Conservation (phyloP, 2,888 invertebrate species). For the Noctua comes region DNA sequence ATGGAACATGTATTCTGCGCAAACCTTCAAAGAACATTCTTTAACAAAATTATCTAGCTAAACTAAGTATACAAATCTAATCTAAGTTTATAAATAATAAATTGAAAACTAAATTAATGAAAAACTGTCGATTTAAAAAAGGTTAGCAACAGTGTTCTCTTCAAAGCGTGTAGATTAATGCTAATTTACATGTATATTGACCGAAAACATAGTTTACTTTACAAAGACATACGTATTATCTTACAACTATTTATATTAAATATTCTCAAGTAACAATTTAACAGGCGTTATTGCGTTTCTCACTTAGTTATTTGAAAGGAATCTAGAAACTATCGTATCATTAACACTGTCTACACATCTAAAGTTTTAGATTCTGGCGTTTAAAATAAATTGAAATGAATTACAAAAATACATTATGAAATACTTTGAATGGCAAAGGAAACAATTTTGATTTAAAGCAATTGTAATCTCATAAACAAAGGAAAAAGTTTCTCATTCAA, state of each 20-base stretch:
- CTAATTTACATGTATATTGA: conserved; percentile 52
- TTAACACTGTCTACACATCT: conserved; percentile 45
- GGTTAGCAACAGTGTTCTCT: conserved; percentile 15
- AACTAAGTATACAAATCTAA: conserved; percentile 32
- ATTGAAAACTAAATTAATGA: conserved; percentile 7
- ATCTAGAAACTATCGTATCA: conserved; percentile 56
- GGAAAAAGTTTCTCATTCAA: neutral
- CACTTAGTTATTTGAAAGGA: conserved; percentile 72
- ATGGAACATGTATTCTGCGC: conserved; percentile 25
- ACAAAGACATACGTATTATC: conserved; percentile 63
- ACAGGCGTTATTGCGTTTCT: conserved; percentile 87
- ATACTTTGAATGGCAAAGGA: conserved; percentile 10
- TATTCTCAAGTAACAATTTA: conserved; percentile 73
- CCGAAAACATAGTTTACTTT: conserved; percentile 53
- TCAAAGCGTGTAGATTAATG: conserved; percentile 44
- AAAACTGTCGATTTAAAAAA: conserved; percentile 27
- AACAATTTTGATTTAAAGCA: neutral
- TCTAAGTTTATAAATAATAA: conserved; percentile 19
- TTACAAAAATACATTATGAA: conserved; percentile 19
- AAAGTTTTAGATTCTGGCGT: conserved; percentile 36
- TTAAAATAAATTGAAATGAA: conserved; percentile 34
- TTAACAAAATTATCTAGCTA: conserved; percentile 31
- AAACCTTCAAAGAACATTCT: conserved; percentile 39
- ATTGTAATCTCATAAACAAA: conserved; percentile 2
- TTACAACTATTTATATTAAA: conserved; percentile 71